phyloP scores from a whole-genome alignment of 2,888 invertebrate genomes.

The Sericinus montela region DNA sequence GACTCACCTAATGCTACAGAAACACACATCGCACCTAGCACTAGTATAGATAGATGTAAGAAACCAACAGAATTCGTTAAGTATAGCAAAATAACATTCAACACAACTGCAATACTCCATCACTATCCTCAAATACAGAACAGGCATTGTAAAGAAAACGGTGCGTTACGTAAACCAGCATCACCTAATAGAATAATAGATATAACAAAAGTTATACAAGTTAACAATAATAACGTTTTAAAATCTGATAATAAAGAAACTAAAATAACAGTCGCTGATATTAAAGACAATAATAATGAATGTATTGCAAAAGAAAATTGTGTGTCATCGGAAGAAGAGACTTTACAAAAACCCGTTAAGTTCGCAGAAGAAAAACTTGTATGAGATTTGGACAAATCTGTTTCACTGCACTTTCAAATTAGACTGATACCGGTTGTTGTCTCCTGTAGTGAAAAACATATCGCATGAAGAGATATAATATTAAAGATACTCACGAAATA shows the following conservation, averaged over 20 bases:
- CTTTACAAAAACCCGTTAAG: constrained; percentile 54
- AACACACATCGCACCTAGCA: constrained; percentile 48
- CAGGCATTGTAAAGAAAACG: constrained; percentile 32
- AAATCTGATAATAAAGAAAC: constrained; percentile 32
- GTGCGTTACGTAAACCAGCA: constrained; percentile 20
- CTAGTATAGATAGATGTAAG: constrained; percentile 46
- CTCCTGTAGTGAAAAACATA: constrained; percentile 45
- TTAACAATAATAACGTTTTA: constrained; percentile 57
- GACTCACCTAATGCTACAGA: constrained; percentile 41
- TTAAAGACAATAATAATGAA: constrained; percentile 57
- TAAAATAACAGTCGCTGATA: constrained; percentile 27
- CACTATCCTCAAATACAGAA: constrained; percentile 64
- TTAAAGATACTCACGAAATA: constrained; percentile 39
- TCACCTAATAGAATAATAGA: constrained; percentile 52
- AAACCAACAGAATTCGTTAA: constrained; percentile 60
- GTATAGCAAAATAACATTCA: constrained; percentile 69
- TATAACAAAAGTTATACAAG: constrained; percentile 34
- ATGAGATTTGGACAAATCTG: constrained; percentile 56
- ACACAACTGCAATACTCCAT: constrained; percentile 68
- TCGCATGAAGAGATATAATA: constrained; percentile 49
- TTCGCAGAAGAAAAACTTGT: constrained; percentile 73
- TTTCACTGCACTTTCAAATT: constrained; percentile 45
- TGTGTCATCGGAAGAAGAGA: constrained; percentile 38
- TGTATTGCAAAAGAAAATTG: constrained; percentile 34
- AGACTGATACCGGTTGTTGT: constrained; percentile 41